phyloP scores from a whole-genome alignment of 2,888 invertebrate genomes.

The Spisula solida region DNA sequence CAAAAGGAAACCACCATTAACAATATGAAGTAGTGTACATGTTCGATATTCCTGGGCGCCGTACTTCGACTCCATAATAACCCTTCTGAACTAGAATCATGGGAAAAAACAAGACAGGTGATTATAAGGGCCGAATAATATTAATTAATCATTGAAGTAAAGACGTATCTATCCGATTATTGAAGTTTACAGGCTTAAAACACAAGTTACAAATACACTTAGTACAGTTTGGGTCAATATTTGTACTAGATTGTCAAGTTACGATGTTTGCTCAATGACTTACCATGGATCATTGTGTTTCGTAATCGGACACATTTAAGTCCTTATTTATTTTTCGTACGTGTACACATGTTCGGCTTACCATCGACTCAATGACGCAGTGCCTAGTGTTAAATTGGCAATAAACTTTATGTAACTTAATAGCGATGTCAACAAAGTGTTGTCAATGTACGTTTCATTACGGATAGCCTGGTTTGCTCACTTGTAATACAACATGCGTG shows the following conservation, averaged over 20 bases:
- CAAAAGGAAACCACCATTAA: too few species aligned
- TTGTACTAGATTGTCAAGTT: not conserved
- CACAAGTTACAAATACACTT: conserved; percentile 4
- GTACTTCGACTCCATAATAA: too few species aligned
- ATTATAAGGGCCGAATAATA: not conserved
- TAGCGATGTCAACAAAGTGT: not conserved
- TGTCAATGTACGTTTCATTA: not conserved
- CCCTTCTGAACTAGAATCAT: too few species aligned
- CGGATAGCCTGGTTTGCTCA: not conserved
- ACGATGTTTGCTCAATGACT: not conserved
- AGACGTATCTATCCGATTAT: not conserved
- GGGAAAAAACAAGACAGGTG: too few species aligned
- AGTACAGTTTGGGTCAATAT: not conserved
- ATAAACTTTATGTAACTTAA: not conserved
- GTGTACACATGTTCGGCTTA: not conserved
- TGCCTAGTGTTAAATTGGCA: not conserved
- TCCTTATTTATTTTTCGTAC: not conserved
- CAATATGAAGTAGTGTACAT: too few species aligned
- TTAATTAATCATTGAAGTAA: not conserved
- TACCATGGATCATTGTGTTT: not conserved
- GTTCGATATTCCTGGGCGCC: too few species aligned
- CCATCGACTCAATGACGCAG: not conserved
- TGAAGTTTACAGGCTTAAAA: not conserved
- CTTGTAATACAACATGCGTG: not conserved
- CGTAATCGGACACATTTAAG: not conserved